phyloP scores from a whole-genome alignment of 1,140 invertebrate genomes.

The Megalonaias nervosa region DNA sequence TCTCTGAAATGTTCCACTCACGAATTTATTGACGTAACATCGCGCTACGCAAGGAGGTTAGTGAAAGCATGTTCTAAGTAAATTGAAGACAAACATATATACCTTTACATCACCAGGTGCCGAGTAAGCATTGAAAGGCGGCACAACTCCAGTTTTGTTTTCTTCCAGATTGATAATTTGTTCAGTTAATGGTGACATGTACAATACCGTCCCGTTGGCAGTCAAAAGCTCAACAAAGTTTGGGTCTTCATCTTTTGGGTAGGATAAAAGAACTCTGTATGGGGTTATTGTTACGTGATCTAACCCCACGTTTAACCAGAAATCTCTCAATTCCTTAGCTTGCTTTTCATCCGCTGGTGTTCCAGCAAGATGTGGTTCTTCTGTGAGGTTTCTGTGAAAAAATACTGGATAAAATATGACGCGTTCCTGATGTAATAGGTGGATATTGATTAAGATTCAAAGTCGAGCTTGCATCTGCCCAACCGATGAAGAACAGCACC shows the following conservation, averaged over 20 bases:
- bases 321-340: slow-evolving; percentile 50
- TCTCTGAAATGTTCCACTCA: no score
- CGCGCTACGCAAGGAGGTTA: no score
- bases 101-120: slow-evolving; percentile 23
- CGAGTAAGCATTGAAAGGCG: slow-evolving; percentile 67
- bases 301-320: slow-evolving; percentile 53
- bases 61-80: no score
- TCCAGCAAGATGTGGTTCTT: slow-evolving; percentile 64
- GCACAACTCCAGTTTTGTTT: slow-evolving; percentile 57
- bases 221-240: slow-evolving; percentile 52
- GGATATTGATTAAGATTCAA: no score
- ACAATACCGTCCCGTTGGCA: slow-evolving; percentile 26
- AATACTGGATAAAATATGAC: no score
- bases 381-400: slow-evolving; percentile 35
- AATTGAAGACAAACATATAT: no score
- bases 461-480: no score
- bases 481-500: no score
- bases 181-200: slow-evolving; percentile 48
- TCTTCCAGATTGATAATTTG: slow-evolving; percentile 55
- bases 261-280: slow-evolving; percentile 66
- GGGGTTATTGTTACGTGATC: slow-evolving; percentile 55
- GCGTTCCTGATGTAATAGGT: no score
- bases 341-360: slow-evolving; percentile 47
- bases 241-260: slow-evolving; percentile 51
- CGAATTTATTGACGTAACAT: no score